Evolutionary conservation across 1,140 invertebrate genomes (phyloP), one percentile per base, ranked within the genome.

Genomic region (Telenomus remus): DNA sequence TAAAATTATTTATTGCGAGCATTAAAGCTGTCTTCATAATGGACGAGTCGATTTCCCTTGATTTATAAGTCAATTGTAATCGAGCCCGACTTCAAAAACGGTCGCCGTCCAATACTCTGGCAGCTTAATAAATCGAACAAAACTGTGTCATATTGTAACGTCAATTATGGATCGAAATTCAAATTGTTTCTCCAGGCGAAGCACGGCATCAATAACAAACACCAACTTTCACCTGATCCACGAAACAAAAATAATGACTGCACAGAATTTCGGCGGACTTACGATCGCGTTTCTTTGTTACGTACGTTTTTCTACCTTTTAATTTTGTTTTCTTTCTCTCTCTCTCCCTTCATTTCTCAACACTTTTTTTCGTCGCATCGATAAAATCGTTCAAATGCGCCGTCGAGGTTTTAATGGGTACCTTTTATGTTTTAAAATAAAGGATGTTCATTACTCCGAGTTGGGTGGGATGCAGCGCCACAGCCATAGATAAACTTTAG

Each of bases 331-430:
- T 39, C 37, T 39, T 39, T 39, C 9, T 39, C 8, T 64, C 51
- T 57, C 42, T 64, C n/a, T n/a, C n/a, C n/a, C n/a, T n/a, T n/a
- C n/a, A n/a, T n/a, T 42, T 35, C 34, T 59, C 49, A 39, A 14
- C 27, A 14, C 14, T 57, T 57, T 54, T 65, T 69, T 60, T 44
- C 46, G 33, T 9, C n/a, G 51, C 53, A 51, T 13, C 66, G 71
- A 72, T 76, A 79, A 82, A 82, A 80, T 75, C 75, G 74, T 76
- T 68, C 39, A 69, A 71, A 64, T 60, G 48, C 65, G 37, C 48
- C 55, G 71, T 47, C 69, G 63, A 78, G 70, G 64, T 70, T 78
- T 76, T 74, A 76, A 76, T 72, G 65, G 68, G 59, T 42, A 51
- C 44, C 56, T 74, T 74, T 66, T 66, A 74, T 68, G 60, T 39